Conservation (phyloP, 2,113 vertebrate species). For the Lichenostomus cassidix region DNA sequence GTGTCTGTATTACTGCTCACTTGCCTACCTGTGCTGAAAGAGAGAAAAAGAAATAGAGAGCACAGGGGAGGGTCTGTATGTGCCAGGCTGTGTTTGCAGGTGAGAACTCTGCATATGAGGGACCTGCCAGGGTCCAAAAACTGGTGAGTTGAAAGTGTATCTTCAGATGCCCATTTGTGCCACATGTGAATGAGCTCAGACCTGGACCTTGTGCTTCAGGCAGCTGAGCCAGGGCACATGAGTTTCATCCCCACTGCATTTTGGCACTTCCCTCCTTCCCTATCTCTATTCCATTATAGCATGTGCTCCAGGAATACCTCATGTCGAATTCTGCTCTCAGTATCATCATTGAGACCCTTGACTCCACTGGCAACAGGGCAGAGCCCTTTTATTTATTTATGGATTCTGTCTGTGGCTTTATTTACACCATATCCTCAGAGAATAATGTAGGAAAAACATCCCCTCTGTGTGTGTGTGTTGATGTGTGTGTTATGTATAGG, state of each 20-base stretch:
- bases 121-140: background rate
- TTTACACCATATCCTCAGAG: background rate
- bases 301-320: background rate
- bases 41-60: background rate
- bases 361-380: background rate
- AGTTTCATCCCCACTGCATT: background rate
- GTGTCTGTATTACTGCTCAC: background rate
- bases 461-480: background rate
- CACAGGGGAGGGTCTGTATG: background rate
- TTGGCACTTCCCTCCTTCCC: background rate
- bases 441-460: background rate
- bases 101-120: background rate
- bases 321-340: background rate
- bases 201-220: background rate
- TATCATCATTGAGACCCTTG: background rate
- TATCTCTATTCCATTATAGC: background rate
- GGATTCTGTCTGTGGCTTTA: background rate
- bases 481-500: background rate
- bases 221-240: background rate
- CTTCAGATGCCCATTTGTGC: background rate
- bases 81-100: background rate
- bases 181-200: background rate
- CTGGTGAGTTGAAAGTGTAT: background rate
- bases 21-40: background rate
- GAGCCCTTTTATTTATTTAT: constrained; percentile 7